A percentile compares a stretch with the other conserved stretches of the same genome.
Evolutionary conservation across 2,113 vertebrate species (phyloP).

Genomic region (Collichthys lucidus): DNA sequence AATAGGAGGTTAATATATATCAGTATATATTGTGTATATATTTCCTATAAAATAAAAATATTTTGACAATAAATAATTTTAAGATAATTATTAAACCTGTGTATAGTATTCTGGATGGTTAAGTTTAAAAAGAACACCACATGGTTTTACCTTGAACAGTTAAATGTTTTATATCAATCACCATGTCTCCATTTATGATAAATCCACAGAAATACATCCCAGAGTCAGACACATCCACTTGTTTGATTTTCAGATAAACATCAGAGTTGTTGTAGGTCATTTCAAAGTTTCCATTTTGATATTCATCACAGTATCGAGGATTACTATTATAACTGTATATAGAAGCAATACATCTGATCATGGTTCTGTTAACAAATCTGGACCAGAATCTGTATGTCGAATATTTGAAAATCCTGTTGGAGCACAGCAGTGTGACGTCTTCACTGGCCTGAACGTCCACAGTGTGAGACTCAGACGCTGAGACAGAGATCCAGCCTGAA

Average conservation of each 20-base stretch:
- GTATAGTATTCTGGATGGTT: too few relatives aligned
- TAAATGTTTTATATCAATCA: slow-evolving; percentile 14
- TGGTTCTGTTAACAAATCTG: background rate
- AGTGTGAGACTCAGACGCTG: too few relatives aligned
- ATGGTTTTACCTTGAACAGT: slow-evolving; percentile 50
- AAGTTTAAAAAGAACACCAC: background rate
- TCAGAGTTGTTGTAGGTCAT: slow-evolving; percentile 26
- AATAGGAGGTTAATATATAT: too few relatives aligned
- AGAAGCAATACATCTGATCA: background rate
- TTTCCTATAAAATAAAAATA: too few relatives aligned
- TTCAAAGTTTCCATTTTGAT: slow-evolving; percentile 1
- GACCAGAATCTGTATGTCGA: too few relatives aligned
- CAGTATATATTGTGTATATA: too few relatives aligned
- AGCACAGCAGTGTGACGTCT: too few relatives aligned
- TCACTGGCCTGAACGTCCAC: too few relatives aligned
- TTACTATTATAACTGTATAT: rapidly evolving
- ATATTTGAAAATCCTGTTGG: too few relatives aligned
- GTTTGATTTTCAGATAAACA: slow-evolving; percentile 37
- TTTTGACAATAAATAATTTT: background rate
- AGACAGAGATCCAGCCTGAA: too few relatives aligned
- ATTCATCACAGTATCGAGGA: rapidly evolving
- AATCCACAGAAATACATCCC: slow-evolving; percentile 57
- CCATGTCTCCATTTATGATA: rapidly evolving
- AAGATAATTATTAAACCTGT: too few relatives aligned
- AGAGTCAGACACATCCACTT: slow-evolving; percentile 14